Percentiles rank a stretch among this genome's conserved stretches.
Evolutionary conservation across 2,797 vertebrate species (phyloP).

Genomic region (Benthosema pterotum): DNA sequence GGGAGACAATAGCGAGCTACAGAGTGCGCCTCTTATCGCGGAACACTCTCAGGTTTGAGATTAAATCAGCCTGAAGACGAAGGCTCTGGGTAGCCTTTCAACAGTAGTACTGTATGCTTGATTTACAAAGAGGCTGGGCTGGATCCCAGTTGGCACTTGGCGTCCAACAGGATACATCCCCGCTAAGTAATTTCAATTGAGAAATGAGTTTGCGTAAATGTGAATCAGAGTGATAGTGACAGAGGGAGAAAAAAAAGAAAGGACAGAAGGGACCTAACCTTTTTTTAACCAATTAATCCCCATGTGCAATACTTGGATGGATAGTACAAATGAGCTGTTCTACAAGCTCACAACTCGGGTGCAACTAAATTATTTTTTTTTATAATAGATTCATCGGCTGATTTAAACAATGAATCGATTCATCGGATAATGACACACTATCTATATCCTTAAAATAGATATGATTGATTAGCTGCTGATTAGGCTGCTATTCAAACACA

Average conservation of each 20-base stretch:
- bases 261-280: not conserved
- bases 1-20: constrained; percentile 32
- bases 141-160: not conserved
- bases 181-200: not conserved
- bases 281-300: too few relatives aligned
- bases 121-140: constrained; percentile 12
- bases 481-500: too few relatives aligned
- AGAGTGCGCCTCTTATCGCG: not conserved
- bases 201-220: not conserved
- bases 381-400: too few relatives aligned
- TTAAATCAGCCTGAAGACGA: constrained; percentile 13
- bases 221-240: not conserved
- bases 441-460: too few relatives aligned
- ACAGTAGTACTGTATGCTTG: not conserved
- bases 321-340: too few relatives aligned
- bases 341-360: too few relatives aligned
- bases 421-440: too few relatives aligned
- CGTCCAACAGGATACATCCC: not conserved
- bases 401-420: too few relatives aligned
- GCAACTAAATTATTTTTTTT: too few relatives aligned
- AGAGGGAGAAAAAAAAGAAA: not conserved
- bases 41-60: constrained; percentile 14
- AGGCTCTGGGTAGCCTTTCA: constrained; percentile 14
- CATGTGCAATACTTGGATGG: too few relatives aligned
- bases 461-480: too few relatives aligned